phyloP scores from a whole-genome alignment of 2,888 invertebrate species.

The Tenthredo scrophulariae region DNA sequence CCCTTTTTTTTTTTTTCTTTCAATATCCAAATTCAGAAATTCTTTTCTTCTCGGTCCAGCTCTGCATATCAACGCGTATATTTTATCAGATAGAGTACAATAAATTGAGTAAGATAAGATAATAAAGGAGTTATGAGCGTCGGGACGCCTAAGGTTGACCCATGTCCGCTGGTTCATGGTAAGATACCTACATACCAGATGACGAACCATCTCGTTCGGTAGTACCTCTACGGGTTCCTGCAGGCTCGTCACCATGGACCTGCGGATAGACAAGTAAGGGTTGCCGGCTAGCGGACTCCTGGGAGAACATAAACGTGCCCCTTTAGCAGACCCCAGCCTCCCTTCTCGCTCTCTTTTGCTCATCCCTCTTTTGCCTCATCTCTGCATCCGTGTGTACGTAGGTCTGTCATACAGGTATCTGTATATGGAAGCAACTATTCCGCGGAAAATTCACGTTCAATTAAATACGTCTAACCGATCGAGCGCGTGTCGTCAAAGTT shows the following conservation, averaged over 20 bases:
- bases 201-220: constrained; percentile 42
- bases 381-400: neutral
- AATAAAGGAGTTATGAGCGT: constrained; percentile 41
- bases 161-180: constrained; percentile 36
- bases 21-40: neutral
- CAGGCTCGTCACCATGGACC: constrained; percentile 37
- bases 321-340: constrained; percentile 62
- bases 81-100: constrained; percentile 9
- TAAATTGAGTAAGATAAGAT: constrained; percentile 34
- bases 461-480: neutral
- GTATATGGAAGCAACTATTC: neutral
- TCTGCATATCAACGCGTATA: neutral
- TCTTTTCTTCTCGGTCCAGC: neutral
- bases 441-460: neutral
- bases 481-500: neutral
- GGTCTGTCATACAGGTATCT: neutral
- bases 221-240: constrained; percentile 17
- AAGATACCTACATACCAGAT: constrained; percentile 12
- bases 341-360: constrained; percentile 57
- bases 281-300: constrained; percentile 63
- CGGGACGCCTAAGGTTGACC: constrained; percentile 46
- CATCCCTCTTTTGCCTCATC: constrained; percentile 52
- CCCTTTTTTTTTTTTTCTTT: no score
- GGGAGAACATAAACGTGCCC: constrained; percentile 66
- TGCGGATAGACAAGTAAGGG: constrained; percentile 54